Percentiles rank a stretch among this genome's conserved stretches.
phyloP scores from a whole-genome alignment of 2,888 invertebrate species.

The Sinelater perroti region DNA sequence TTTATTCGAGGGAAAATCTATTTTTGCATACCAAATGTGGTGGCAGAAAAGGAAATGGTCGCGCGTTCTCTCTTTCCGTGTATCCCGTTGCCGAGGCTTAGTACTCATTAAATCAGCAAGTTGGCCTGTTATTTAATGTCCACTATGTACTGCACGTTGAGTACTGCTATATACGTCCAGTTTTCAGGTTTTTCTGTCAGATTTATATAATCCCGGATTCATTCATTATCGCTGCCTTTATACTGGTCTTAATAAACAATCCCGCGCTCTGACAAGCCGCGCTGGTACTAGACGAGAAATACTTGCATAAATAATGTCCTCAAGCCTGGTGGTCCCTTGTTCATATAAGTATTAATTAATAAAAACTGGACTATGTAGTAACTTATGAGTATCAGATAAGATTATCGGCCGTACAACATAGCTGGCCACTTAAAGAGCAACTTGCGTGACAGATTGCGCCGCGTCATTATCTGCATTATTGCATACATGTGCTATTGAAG shows the following conservation, averaged over 20 bases:
- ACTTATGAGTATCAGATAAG: slow-evolving; percentile 32
- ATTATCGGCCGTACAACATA: slow-evolving; percentile 26
- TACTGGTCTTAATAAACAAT: slow-evolving; percentile 33
- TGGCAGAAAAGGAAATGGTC: background rate
- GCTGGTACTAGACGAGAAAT: slow-evolving; percentile 30
- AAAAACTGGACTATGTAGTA: slow-evolving; percentile 30
- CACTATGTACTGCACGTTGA: slow-evolving; percentile 13
- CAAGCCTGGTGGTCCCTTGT: slow-evolving; percentile 36
- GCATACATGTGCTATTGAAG: background rate
- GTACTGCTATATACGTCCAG: too few relatives aligned
- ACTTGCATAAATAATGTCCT: slow-evolving; percentile 34
- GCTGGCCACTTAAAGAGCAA: slow-evolving; percentile 14
- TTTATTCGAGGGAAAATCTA: background rate
- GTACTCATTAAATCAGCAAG: slow-evolving; percentile 9
- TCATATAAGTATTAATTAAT: slow-evolving; percentile 36
- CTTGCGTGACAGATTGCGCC: slow-evolving; percentile 12
- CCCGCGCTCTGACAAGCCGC: slow-evolving; percentile 26
- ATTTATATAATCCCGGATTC: slow-evolving; percentile 29
- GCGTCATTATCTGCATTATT: background rate
- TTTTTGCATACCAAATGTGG: background rate
- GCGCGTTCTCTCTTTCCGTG: background rate
- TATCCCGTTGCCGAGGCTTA: background rate
- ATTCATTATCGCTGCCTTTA: slow-evolving; percentile 35
- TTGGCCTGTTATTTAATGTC: slow-evolving; percentile 11
- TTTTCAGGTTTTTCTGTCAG: slow-evolving; percentile 16